Conservation (phyloP, 2,888 invertebrate genomes). For the Baccha elongata region DNA sequence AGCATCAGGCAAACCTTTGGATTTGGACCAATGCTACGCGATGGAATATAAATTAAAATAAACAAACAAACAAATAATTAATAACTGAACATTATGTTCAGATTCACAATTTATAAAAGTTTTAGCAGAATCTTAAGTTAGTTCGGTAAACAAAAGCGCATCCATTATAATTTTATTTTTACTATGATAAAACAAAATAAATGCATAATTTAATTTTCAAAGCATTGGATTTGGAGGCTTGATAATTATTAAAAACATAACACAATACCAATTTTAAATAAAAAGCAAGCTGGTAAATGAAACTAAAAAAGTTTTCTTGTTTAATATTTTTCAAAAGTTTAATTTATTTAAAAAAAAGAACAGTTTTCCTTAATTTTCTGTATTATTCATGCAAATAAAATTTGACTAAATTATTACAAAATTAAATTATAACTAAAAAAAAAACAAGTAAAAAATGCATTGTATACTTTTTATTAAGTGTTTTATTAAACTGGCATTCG, state of each 20-base stretch:
- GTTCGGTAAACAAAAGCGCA: conserved; percentile 16
- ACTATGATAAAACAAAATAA: neutral
- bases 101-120: conserved; percentile 42
- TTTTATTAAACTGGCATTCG: conserved; percentile 18
- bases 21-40: conserved; percentile 77
- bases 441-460: neutral
- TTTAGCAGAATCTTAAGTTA: conserved; percentile 40
- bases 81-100: conserved; percentile 23
- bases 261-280: neutral
- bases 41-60: conserved; percentile 52
- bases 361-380: too few relatives aligned
- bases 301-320: neutral
- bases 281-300: conserved; percentile 15
- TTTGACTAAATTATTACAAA: too few relatives aligned
- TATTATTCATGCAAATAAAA: too few relatives aligned
- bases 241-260: neutral
- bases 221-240: conserved; percentile 59
- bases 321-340: too few relatives aligned
- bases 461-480: conserved; percentile 13
- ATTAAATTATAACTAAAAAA: neutral
- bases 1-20: conserved; percentile 88
- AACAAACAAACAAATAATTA: neutral
- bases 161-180: conserved; percentile 10
- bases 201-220: conserved; percentile 22
- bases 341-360: too few relatives aligned